These are phyloP conservation scores for Falco columbarius DNA, from an alignment of 2,797 vertebrate species.

Conservation along the genomic window DNA sequence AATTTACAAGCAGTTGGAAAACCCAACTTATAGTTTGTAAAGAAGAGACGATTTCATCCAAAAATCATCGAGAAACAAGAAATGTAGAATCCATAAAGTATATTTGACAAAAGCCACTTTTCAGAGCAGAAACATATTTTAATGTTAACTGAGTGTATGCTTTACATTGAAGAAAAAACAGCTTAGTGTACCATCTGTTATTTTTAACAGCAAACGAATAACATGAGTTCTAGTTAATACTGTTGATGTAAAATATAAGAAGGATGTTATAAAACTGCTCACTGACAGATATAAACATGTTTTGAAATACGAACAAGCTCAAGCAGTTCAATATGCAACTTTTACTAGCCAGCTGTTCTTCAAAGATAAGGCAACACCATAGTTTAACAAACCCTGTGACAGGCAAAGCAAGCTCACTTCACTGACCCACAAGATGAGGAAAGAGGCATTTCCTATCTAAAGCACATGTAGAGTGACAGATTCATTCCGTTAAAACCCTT, in stretches of 20 bases:
- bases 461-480: neutral
- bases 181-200: conserved; percentile 25
- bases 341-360: conserved; percentile 20
- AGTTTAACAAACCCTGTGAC: neutral
- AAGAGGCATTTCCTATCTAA: neutral
- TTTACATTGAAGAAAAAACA: conserved; percentile 11
- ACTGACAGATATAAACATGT: conserved; percentile 24
- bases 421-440: neutral
- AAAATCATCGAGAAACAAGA: neutral
- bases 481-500: neutral
- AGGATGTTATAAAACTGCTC: conserved; percentile 28
- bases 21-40: neutral
- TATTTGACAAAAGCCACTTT: neutral
- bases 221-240: conserved; percentile 26
- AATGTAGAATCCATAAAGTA: neutral
- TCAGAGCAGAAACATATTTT: neutral
- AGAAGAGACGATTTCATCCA: neutral
- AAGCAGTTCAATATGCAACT: neutral
- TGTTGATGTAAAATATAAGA: conserved; percentile 44
- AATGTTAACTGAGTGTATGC: neutral
- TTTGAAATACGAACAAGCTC: conserved; percentile 40
- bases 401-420: neutral
- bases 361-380: neutral
- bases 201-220: conserved; percentile 30
- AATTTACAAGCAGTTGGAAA: neutral